Evolutionary conservation across 23 tunicate species (phyloP), one percentile per base, ranked within the genome.

Genomic region (Diplosoma virens): DNA sequence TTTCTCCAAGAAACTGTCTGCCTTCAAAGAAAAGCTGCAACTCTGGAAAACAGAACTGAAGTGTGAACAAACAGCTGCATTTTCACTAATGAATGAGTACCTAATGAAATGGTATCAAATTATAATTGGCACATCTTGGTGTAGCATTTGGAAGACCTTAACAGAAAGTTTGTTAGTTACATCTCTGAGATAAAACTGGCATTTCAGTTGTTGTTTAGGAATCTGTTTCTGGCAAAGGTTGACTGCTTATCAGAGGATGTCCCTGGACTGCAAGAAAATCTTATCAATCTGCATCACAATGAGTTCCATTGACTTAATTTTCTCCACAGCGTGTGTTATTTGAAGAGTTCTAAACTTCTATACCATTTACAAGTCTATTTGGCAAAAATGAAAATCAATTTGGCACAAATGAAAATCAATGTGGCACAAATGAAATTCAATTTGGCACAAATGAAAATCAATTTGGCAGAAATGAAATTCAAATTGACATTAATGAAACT

Each of bases 171-270:
- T 22, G 81, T 32, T 76, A 48, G 66, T 66, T 73, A 73, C 71
- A 50, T 73, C 71, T 66, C 79, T 7, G 79, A 73, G 21, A 53
- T 66, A 76, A 76, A 59, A 58, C 81, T 76, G 73, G 47, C 81
- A 76, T 76, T 16, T 76, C 81, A 59, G 81, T 30, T 58, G 81
- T 76, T 71, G 81, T 71, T 76, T 71, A 76, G 70, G 55, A 65
- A 78, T 78, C 75, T 47, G 76, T 78, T 78, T 78, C 75, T 78
- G 74, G 74, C 83, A 78, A 78, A 78, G 75, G 75, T 46, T 66
- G 59, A 78, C 83, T 34, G 66, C 75, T 78, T 78, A 66, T 78
- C 83, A 37, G 83, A 78, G 75, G 75, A 64, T 65, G 75, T 37
- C 27, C 27, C 76, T 35, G 76, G 76, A 70, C 76, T 37, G 58